phyloP scores from a whole-genome alignment of 2,888 invertebrate genomes.

The Drosophila colorata region DNA sequence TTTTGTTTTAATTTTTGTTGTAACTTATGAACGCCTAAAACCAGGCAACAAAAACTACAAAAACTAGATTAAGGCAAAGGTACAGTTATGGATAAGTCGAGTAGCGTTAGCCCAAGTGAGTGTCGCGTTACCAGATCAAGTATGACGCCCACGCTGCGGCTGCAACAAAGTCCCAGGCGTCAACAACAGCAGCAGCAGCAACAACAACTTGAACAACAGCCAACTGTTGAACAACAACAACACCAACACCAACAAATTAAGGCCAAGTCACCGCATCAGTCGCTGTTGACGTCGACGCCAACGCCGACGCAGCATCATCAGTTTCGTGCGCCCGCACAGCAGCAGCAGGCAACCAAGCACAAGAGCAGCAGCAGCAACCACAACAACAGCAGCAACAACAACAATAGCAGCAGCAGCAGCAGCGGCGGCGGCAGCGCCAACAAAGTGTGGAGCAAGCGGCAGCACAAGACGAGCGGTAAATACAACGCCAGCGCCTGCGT shows the following conservation, averaged over 20 bases:
- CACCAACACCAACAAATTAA: slow-evolving; percentile 52
- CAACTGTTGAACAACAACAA: slow-evolving; percentile 23
- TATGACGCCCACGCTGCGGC: slow-evolving; percentile 72
- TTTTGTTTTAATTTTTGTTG: not conserved
- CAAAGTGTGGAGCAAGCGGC: slow-evolving; percentile 84
- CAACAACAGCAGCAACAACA: slow-evolving; percentile 6
- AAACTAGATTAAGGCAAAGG: not conserved
- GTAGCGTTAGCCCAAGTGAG: slow-evolving; percentile 79
- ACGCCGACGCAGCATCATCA: slow-evolving; percentile 74
- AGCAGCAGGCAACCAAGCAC: slow-evolving; percentile 61
- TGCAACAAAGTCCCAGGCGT: slow-evolving; percentile 69
- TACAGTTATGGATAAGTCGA: slow-evolving; percentile 72
- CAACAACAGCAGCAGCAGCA: slow-evolving; percentile 55
- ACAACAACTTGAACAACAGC: slow-evolving; percentile 43
- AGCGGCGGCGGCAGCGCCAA: slow-evolving; percentile 12
- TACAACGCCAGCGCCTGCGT: slow-evolving; percentile 66
- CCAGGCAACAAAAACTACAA: not conserved
- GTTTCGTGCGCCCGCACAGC: slow-evolving; percentile 83
- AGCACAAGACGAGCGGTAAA: slow-evolving; percentile 81
- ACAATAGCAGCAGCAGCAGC: slow-evolving; percentile 24
- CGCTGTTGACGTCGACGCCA: slow-evolving; percentile 6
- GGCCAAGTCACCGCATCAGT: slow-evolving; percentile 67
- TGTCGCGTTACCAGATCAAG: slow-evolving; percentile 77
- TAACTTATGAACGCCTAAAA: not conserved
- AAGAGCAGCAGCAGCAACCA: slow-evolving; percentile 44